Percentiles rank a stretch among this genome's conserved stretches.
phyloP scores from a whole-genome alignment of 2,113 vertebrate genomes.

The Brachyhypopomus gauderio region DNA sequence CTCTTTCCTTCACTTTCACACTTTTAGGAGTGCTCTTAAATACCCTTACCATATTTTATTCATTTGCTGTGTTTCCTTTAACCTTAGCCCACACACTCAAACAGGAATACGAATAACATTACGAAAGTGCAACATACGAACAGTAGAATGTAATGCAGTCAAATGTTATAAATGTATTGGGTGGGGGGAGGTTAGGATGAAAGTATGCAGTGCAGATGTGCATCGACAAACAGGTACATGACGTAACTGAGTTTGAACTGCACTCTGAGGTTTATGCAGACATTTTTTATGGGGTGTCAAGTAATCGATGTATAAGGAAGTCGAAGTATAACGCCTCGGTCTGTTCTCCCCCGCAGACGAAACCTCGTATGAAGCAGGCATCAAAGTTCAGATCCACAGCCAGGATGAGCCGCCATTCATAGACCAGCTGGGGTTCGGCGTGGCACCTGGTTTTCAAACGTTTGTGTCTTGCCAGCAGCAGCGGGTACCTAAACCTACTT shows the following conservation, averaged over 20 bases:
- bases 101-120: not conserved
- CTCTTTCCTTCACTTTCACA: not conserved
- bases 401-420: slow-evolving; percentile 82
- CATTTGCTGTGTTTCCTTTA: not conserved
- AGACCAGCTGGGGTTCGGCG: slow-evolving; percentile 82
- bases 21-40: not conserved
- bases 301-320: no score
- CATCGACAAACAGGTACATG: no score
- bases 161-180: no score
- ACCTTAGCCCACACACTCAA: not conserved
- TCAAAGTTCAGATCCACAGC: slow-evolving; percentile 85
- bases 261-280: no score
- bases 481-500: slow-evolving; percentile 74
- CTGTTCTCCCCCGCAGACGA: slow-evolving; percentile 82
- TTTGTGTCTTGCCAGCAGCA: slow-evolving; percentile 87
- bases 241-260: no score
- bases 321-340: slow-evolving; percentile 57
- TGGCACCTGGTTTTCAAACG: slow-evolving; percentile 87
- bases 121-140: not conserved
- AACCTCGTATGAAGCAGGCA: slow-evolving; percentile 84
- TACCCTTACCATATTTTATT: not conserved
- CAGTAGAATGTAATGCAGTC: no score
- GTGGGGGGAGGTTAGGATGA: no score
- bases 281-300: no score
- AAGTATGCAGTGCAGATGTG: no score